These are phyloP conservation scores for Clarias macrocephalus DNA, from an alignment of 2,113 vertebrate genomes.

Conservation along the genomic window DNA sequence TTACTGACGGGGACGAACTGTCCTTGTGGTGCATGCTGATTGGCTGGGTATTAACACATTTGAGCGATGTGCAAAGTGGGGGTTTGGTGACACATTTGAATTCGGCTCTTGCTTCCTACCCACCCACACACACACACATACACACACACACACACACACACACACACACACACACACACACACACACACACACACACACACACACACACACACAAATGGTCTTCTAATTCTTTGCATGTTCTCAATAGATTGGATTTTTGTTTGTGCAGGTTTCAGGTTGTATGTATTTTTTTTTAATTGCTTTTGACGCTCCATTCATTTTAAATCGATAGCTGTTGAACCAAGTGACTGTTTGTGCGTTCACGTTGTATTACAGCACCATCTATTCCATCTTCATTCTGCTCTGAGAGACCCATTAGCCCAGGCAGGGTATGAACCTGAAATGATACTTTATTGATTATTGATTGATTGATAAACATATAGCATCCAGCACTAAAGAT, in stretches of 20 bases:
- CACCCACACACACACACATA: neutral
- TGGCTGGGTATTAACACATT: neutral
- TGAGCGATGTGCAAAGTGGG: neutral
- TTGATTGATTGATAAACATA: neutral
- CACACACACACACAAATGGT: neutral
- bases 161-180: neutral
- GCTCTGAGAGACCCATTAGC: slow-evolving; percentile 9
- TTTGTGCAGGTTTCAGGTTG: neutral
- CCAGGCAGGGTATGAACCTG: neutral
- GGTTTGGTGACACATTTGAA: slow-evolving; percentile 10
- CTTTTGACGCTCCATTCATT: neutral
- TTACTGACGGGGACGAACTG: neutral
- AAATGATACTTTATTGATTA: neutral
- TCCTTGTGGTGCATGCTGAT: neutral
- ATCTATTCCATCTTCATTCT: neutral
- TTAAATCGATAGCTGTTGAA: neutral
- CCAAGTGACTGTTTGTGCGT: neutral
- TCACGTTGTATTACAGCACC: neutral
- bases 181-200: no score
- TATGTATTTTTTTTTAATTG: neutral
- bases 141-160: neutral
- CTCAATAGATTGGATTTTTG: neutral
- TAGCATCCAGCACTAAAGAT: neutral
- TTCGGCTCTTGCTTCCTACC: slow-evolving; percentile 8
- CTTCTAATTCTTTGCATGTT: neutral